Conservation (phyloP, 1,140 invertebrate species). For the Hydropsyche tenuis region DNA sequence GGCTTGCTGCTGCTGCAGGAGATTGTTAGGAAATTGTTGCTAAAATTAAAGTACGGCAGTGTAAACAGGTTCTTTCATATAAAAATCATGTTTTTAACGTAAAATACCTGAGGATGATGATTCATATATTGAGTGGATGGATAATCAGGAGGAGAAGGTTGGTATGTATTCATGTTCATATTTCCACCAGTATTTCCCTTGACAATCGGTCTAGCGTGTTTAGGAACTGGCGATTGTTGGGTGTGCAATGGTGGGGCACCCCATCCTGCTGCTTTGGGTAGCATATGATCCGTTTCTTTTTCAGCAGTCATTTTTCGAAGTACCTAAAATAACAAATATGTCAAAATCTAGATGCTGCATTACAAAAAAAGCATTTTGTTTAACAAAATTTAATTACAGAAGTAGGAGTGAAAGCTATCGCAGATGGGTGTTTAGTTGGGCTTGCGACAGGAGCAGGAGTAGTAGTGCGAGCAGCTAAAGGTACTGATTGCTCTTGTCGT, state of each 20-base stretch:
- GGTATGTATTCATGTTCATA: constrained; percentile 52
- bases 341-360: too few species aligned
- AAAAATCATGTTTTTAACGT: neutral
- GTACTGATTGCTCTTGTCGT: constrained; percentile 69
- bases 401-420: constrained; percentile 86
- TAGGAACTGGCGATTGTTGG: constrained; percentile 52
- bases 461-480: constrained; percentile 46
- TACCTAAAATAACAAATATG: constrained; percentile 57
- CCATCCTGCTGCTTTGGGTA: constrained; percentile 55
- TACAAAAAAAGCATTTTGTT: neutral
- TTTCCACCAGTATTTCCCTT: constrained; percentile 51
- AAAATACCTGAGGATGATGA: constrained; percentile 48
- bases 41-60: constrained; percentile 46
- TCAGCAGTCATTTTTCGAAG: constrained; percentile 93
- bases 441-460: constrained; percentile 50
- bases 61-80: neutral
- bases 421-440: constrained; percentile 64
- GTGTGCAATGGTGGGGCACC: constrained; percentile 55
- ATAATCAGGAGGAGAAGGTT: constrained; percentile 53
- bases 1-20: constrained; percentile 51
- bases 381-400: constrained; percentile 62
- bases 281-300: constrained; percentile 69
- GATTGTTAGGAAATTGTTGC: constrained; percentile 60
- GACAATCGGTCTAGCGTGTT: constrained; percentile 61
- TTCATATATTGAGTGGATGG: constrained; percentile 56